Evolutionary conservation across 1,140 invertebrate genomes (phyloP).

Genomic region (Drosophila sturtevanti): DNA sequence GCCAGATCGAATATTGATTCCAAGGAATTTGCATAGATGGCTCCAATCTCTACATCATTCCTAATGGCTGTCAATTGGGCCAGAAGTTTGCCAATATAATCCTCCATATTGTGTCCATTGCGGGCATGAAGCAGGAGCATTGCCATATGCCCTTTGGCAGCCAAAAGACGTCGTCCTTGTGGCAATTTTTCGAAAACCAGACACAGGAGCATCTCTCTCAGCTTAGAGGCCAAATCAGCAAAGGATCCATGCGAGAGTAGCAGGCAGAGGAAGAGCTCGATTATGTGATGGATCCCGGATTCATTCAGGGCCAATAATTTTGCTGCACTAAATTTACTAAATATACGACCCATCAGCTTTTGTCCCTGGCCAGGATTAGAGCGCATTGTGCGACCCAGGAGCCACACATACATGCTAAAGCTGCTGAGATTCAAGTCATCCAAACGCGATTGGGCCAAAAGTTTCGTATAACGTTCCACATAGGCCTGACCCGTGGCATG

Average conservation of each 20-base stretch:
- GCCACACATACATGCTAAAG: conserved; percentile 64
- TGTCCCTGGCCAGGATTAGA: conserved; percentile 45
- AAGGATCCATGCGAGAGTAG: conserved; percentile 57
- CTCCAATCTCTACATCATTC: conserved; percentile 60
- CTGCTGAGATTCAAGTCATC: conserved; percentile 74
- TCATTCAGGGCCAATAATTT: conserved; percentile 77
- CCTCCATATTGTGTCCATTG: conserved; percentile 43
- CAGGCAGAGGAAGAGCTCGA: conserved; percentile 73
- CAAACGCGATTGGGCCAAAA: conserved; percentile 42
- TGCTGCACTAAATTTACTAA: conserved; percentile 76
- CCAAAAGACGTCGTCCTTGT: conserved; percentile 45
- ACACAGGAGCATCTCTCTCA: conserved; percentile 69
- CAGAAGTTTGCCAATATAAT: conserved; percentile 71
- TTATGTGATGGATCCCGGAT: conserved; percentile 77
- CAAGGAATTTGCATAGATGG: conserved; percentile 51
- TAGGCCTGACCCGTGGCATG: conserved; percentile 63
- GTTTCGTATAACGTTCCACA: conserved; percentile 60
- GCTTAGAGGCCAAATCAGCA: conserved; percentile 53
- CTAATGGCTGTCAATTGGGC: conserved; percentile 58
- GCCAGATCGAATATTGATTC: conserved; percentile 60
- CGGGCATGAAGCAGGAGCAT: conserved; percentile 67
- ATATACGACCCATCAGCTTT: conserved; percentile 79
- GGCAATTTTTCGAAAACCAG: conserved; percentile 69
- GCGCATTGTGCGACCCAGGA: conserved; percentile 64
- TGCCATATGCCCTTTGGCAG: conserved; percentile 78